These are phyloP conservation scores for Paralinhomoeus sp. DNA, from an alignment of 2,888 invertebrate genomes.

Conservation along the genomic window DNA sequence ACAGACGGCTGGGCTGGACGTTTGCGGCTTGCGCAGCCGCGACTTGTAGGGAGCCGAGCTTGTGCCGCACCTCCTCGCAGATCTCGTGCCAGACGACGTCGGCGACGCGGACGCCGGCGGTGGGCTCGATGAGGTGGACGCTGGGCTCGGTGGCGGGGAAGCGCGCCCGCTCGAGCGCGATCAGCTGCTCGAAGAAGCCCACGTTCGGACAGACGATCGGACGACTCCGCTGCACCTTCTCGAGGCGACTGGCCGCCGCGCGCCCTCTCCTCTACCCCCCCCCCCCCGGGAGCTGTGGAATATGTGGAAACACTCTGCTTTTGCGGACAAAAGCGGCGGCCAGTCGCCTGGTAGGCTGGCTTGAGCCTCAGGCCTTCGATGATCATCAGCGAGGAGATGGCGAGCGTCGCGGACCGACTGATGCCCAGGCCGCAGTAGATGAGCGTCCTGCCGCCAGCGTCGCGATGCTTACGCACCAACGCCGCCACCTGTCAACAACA, in stretches of 20 bases:
- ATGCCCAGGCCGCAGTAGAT: conserved; percentile 17
- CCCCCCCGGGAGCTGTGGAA: too few species aligned
- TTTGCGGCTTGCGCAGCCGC: too few species aligned
- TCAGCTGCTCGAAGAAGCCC: conserved; percentile 17
- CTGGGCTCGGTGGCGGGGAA: conserved; percentile 1
- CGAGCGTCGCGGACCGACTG: conserved; percentile 15
- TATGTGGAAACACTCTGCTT: too few species aligned
- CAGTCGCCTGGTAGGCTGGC: conserved; percentile 15
- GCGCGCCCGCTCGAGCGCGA: conserved; percentile 11
- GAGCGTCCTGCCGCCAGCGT: conserved; percentile 11
- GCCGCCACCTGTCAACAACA: neutral
- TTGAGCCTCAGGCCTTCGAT: conserved; percentile 13
- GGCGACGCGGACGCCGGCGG: conserved; percentile 13
- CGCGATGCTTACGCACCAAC: conserved; percentile 5
- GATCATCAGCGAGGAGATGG: conserved; percentile 15
- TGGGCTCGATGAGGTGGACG: conserved; percentile 13
- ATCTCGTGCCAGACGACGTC: conserved; percentile 19
- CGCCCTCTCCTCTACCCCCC: too few species aligned
- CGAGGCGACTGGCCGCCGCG: too few species aligned
- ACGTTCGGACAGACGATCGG: conserved; percentile 17
- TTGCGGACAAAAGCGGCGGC: too few species aligned
- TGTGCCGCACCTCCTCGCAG: conserved; percentile 12
- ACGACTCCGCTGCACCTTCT: conserved; percentile 12
- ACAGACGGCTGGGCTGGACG: too few species aligned
- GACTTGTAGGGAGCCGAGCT: neutral